These are phyloP conservation scores for Capromys pilorides DNA, from an alignment of 2,797 vertebrate species.

Conservation along the genomic window DNA sequence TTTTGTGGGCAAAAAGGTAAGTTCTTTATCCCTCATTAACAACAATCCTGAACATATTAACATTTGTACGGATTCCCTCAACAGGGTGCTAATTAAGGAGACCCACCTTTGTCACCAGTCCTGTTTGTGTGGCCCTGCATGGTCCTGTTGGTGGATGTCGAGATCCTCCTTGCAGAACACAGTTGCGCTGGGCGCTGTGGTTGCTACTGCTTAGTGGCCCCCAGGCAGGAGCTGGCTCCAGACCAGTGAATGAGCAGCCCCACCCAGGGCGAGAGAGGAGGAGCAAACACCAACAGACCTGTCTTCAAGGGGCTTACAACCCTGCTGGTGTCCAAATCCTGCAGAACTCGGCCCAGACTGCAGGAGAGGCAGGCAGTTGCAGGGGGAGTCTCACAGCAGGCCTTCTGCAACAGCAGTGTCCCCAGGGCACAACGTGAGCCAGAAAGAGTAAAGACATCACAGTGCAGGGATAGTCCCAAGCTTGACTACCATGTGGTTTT, in stretches of 20 bases:
- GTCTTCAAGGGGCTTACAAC: not conserved
- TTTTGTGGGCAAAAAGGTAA: conserved; percentile 46
- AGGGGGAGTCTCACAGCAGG: not conserved
- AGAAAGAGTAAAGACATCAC: not conserved
- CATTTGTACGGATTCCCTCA: conserved; percentile 58
- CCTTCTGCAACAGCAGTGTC: not conserved
- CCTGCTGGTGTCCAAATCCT: not conserved
- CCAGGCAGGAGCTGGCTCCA: not conserved
- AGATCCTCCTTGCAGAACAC: conserved; percentile 43
- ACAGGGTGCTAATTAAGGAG: conserved; percentile 61
- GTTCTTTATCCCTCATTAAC: conserved; percentile 62
- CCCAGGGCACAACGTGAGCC: not conserved
- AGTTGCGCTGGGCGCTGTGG: conserved; percentile 26
- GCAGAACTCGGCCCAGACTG: not conserved
- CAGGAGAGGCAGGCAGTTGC: not conserved
- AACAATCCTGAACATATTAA: conserved; percentile 65
- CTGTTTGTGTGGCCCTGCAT: not conserved
- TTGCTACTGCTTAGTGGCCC: not conserved
- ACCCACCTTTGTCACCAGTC: conserved; percentile 62
- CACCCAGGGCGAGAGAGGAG: not conserved
- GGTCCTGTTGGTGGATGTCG: not conserved
- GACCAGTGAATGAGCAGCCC: not conserved
- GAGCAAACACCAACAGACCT: not conserved
- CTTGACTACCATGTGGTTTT: not conserved
- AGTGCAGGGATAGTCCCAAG: not conserved